Percentiles rank a stretch among this genome's conserved stretches.
These are phyloP conservation scores for Phalera bucephala DNA, from an alignment of 2,888 invertebrate genomes.

Conservation along the genomic window DNA sequence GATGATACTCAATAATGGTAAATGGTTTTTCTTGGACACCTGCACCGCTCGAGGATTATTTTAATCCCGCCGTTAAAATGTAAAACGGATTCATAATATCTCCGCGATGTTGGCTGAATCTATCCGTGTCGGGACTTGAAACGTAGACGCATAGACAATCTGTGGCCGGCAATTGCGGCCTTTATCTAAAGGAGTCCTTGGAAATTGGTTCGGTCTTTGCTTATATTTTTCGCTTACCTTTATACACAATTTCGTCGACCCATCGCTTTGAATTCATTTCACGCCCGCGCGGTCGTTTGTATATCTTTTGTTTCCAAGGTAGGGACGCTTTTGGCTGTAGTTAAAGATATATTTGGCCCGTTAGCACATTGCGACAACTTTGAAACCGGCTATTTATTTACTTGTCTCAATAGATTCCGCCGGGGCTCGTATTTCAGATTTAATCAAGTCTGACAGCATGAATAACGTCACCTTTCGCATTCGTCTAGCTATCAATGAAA, in stretches of 20 bases:
- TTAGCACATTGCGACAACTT: constrained; percentile 73
- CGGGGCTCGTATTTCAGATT: constrained; percentile 77
- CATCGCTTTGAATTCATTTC: constrained; percentile 76
- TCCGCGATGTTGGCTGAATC: constrained; percentile 8
- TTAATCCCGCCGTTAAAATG: constrained; percentile 7
- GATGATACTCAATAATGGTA: no score
- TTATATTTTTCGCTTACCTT: constrained; percentile 73
- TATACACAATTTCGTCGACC: constrained; percentile 69
- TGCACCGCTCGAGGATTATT: constrained; percentile 5
- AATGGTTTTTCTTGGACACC: constrained; percentile 2
- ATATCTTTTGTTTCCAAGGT: constrained; percentile 72
- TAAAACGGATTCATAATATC: constrained; percentile 8
- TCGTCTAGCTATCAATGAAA: constrained; percentile 57
- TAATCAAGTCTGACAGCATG: constrained; percentile 73
- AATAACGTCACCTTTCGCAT: constrained; percentile 69
- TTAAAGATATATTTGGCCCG: constrained; percentile 70
- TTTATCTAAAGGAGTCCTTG: constrained; percentile 54
- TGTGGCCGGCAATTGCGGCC: constrained; percentile 57
- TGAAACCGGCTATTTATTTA: constrained; percentile 71
- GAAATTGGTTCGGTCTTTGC: constrained; percentile 63
- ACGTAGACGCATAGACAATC: constrained; percentile 48
- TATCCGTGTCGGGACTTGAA: constrained; percentile 6
- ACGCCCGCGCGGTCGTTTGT: constrained; percentile 67
- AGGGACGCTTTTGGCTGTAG: constrained; percentile 57
- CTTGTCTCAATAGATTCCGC: constrained; percentile 69